These are phyloP conservation scores for Ophthalmolycus amberensis DNA, from an alignment of 2,113 vertebrate genomes.

Conservation along the genomic window DNA sequence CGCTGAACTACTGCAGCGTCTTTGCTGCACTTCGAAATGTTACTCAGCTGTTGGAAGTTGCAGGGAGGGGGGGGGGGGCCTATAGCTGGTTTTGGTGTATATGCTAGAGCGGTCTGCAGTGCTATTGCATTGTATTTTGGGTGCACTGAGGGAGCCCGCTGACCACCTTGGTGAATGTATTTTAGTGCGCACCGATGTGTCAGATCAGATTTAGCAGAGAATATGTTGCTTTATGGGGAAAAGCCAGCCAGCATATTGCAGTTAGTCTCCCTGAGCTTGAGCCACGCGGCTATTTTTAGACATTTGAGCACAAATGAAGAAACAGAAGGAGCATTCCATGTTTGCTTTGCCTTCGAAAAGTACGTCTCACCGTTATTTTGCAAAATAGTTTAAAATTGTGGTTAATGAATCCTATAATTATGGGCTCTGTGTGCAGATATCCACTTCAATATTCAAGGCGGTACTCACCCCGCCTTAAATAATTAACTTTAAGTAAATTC, in stretches of 20 bases:
- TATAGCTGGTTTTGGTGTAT: slow-evolving; percentile 25
- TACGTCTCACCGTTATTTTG: background rate
- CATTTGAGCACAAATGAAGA: background rate
- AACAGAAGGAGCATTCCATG: background rate
- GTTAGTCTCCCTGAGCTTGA: background rate
- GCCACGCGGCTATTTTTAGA: background rate
- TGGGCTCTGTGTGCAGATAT: too few relatives aligned
- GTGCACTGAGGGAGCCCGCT: background rate
- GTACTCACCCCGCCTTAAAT: slow-evolving; percentile 22
- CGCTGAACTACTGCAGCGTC: slow-evolving; percentile 33
- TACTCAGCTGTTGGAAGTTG: slow-evolving; percentile 44
- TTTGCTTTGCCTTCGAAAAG: background rate
- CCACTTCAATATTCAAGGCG: slow-evolving; percentile 3
- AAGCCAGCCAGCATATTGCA: background rate
- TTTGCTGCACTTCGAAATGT: slow-evolving; percentile 28
- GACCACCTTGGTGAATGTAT: background rate
- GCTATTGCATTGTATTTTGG: slow-evolving; percentile 15
- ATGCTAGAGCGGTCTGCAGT: background rate
- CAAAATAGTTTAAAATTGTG: background rate
- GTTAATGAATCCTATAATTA: background rate
- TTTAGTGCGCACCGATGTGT: slow-evolving; percentile 11
- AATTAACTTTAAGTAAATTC: slow-evolving; percentile 46
- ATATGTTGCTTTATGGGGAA: background rate
- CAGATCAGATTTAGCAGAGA: slow-evolving; percentile 1
- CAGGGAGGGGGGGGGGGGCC: background rate